Evolutionary conservation across 2,888 invertebrate species (phyloP).

Genomic region (Eupithecia dodoneata): DNA sequence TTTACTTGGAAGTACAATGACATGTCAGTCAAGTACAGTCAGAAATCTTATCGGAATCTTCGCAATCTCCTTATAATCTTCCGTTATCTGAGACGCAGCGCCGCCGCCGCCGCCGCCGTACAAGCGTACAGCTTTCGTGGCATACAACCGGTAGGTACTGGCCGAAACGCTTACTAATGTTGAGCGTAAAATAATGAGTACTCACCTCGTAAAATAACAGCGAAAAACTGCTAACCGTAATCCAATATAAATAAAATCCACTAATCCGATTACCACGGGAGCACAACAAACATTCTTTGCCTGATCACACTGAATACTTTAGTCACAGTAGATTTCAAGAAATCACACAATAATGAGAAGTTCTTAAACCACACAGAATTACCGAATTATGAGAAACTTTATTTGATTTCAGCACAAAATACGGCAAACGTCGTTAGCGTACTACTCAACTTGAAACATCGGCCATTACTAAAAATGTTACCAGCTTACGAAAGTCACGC

Average conservation of each 20-base stretch:
- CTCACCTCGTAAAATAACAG: constrained; percentile 74
- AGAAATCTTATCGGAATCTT: constrained; percentile 76
- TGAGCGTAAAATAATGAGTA: constrained; percentile 42
- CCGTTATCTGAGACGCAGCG: constrained; percentile 72
- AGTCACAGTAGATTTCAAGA: constrained; percentile 68
- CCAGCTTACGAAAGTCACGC: constrained; percentile 66
- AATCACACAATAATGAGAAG: constrained; percentile 59
- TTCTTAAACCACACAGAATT: constrained; percentile 61
- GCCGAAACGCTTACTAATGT: constrained; percentile 10
- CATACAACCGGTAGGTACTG: constrained; percentile 50
- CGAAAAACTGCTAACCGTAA: constrained; percentile 77
- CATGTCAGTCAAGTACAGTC: constrained; percentile 25
- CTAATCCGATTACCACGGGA: constrained; percentile 79
- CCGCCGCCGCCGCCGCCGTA: constrained; percentile 53
- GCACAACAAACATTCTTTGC: constrained; percentile 79
- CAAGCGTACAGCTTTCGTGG: constrained; percentile 71
- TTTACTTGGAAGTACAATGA: neutral
- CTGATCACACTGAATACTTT: constrained; percentile 66
- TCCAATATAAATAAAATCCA: constrained; percentile 79
- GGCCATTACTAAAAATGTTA: constrained; percentile 80
- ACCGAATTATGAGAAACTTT: constrained; percentile 72
- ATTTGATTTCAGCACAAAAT: constrained; percentile 71
- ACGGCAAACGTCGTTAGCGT: constrained; percentile 68
- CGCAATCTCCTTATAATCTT: constrained; percentile 72
- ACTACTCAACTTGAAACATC: constrained; percentile 73